Evolutionary conservation across 2,888 invertebrate genomes (phyloP).

Genomic region (Cryptocephalus primarius): DNA sequence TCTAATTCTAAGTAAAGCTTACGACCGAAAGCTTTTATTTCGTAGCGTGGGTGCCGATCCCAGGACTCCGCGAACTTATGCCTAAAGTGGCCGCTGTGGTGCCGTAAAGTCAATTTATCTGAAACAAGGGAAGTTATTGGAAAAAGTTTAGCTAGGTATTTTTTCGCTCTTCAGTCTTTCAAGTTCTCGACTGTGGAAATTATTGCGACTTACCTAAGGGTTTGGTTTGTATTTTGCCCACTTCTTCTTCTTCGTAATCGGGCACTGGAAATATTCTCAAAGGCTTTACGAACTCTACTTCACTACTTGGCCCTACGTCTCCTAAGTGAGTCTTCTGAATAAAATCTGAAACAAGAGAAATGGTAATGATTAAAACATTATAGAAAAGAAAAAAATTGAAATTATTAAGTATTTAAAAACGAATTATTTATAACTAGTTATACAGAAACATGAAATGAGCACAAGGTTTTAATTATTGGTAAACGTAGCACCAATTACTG

Average conservation of each 20-base stretch:
- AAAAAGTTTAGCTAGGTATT: neutral
- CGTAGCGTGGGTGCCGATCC: conserved; percentile 65
- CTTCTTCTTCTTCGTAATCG: conserved; percentile 31
- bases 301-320: conserved; percentile 18
- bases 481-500: too few species aligned
- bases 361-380: too few species aligned
- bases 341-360: conserved; percentile 22
- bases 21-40: conserved; percentile 52
- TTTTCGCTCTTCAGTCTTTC: too few species aligned
- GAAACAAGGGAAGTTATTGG: conserved; percentile 6
- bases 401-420: too few species aligned
- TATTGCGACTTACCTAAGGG: neutral
- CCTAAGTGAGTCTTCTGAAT: conserved; percentile 24
- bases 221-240: neutral
- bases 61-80: conserved; percentile 50
- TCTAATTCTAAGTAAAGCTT: conserved; percentile 42
- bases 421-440: too few species aligned
- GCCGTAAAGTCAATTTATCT: conserved; percentile 34
- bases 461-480: too few species aligned
- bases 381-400: too few species aligned
- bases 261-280: conserved; percentile 45
- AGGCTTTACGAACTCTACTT: conserved; percentile 45
- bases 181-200: too few species aligned
- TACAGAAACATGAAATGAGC: too few species aligned
- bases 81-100: conserved; percentile 56